Evolutionary conservation across 2,113 vertebrate species (phyloP).

Genomic region (Charina bottae): DNA sequence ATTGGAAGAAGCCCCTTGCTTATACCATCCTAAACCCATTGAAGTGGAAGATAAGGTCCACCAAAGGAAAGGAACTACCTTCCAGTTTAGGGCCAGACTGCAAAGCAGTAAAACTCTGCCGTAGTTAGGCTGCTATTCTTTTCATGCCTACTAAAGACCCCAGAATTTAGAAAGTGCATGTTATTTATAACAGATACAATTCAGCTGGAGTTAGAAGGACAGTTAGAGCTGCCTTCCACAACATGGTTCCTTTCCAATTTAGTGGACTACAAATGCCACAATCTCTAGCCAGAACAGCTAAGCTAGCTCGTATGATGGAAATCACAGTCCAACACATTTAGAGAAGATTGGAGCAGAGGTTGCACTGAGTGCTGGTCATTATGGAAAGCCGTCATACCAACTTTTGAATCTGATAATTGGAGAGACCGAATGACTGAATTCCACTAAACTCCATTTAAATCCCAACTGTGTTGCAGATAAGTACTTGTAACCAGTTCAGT

Average conservation of each 20-base stretch:
- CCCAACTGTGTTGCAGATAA: constrained; percentile 45
- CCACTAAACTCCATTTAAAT: constrained; percentile 18
- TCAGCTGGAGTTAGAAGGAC: not conserved
- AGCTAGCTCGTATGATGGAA: not conserved
- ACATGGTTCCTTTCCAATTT: not conserved
- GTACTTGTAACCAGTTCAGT: constrained; percentile 58
- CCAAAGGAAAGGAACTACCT: not conserved
- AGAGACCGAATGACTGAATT: fast-evolving
- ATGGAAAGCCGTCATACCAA: not conserved
- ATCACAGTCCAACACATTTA: not conserved
- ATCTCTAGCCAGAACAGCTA: not conserved
- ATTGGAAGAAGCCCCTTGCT: not conserved
- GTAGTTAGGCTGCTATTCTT: not conserved
- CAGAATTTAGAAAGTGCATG: not conserved
- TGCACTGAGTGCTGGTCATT: not conserved
- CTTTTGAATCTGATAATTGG: not conserved
- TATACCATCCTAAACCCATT: not conserved
- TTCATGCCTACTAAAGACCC: not conserved
- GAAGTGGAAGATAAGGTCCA: not conserved
- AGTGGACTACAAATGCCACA: not conserved
- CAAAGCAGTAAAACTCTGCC: not conserved
- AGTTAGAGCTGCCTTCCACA: not conserved
- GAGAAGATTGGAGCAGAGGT: not conserved
- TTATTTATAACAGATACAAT: not conserved
- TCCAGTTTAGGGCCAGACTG: not conserved